Percentiles rank a stretch among this genome's conserved stretches.
phyloP scores from a whole-genome alignment of 1,140 invertebrate genomes.

The Augochlora pura region DNA sequence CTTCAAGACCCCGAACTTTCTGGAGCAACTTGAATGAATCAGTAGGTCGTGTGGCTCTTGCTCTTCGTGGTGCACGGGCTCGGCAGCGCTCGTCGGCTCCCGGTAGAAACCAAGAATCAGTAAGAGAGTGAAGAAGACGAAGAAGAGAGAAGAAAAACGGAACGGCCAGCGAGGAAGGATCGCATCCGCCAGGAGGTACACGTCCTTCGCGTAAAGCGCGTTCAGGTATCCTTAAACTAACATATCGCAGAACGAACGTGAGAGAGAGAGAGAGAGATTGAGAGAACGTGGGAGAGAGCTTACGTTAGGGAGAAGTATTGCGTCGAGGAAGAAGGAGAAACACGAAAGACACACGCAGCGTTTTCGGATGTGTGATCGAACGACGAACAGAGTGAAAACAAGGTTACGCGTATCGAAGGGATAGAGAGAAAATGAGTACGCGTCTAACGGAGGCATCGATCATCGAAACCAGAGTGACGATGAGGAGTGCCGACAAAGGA shows the following conservation, averaged over 20 bases:
- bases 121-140: constrained; percentile 7
- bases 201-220: constrained; percentile 65
- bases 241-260: constrained; percentile 68
- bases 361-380: not conserved
- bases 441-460: constrained; percentile 41
- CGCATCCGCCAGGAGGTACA: constrained; percentile 61
- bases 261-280: constrained; percentile 18
- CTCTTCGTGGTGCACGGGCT: constrained; percentile 69
- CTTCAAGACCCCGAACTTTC: constrained; percentile 99
- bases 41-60: constrained; percentile 69
- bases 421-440: constrained; percentile 17
- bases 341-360: constrained; percentile 12
- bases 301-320: constrained; percentile 36
- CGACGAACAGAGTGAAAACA: not conserved
- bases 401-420: not conserved
- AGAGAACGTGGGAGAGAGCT: constrained; percentile 8
- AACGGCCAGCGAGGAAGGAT: constrained; percentile 63
- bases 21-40: constrained; percentile 97
- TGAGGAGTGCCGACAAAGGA: constrained; percentile 57
- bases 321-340: constrained; percentile 23
- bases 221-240: constrained; percentile 71
- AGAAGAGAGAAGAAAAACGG: not conserved
- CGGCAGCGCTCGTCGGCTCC: constrained; percentile 59
- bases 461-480: constrained; percentile 31
- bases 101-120: constrained; percentile 46